phyloP scores from a whole-genome alignment of 30 jellyfish, hydroid and myxozoan genomes.

The Sanderia malayensis region DNA sequence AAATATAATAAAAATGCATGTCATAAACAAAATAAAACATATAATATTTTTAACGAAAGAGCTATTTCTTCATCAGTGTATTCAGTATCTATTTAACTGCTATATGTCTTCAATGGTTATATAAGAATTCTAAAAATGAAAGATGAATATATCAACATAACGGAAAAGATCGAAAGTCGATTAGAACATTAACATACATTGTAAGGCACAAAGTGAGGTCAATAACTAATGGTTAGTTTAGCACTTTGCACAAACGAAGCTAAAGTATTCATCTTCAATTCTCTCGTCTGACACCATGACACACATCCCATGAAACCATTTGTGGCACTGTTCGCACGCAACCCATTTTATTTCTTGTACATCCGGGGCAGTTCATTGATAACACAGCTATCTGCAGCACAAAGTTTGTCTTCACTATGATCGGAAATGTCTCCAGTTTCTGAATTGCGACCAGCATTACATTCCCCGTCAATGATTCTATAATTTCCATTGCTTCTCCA shows the following conservation, averaged over 20 bases:
- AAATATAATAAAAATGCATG: too few species aligned
- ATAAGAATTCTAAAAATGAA: neutral
- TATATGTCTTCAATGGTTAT: neutral
- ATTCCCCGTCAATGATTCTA: neutral
- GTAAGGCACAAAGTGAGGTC: neutral
- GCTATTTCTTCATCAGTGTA: too few species aligned
- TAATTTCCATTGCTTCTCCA: too few species aligned
- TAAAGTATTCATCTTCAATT: neutral
- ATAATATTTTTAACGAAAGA: too few species aligned
- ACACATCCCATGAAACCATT: neutral
- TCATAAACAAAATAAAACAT: too few species aligned
- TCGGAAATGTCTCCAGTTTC: neutral
- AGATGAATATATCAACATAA: neutral
- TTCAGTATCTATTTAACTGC: too few species aligned
- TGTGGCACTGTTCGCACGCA: neutral
- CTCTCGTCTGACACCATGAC: neutral
- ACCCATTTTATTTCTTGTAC: neutral
- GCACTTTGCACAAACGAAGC: neutral
- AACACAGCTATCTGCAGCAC: neutral
- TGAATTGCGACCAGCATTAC: neutral
- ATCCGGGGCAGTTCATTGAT: neutral
- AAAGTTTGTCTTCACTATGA: neutral
- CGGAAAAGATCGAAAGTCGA: neutral
- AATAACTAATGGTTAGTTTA: neutral
- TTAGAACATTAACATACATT: neutral